Base-by-base conservation (phyloP, 2,113 vertebrate genomes). In the Aspiorhynchus laticeps region DNA sequence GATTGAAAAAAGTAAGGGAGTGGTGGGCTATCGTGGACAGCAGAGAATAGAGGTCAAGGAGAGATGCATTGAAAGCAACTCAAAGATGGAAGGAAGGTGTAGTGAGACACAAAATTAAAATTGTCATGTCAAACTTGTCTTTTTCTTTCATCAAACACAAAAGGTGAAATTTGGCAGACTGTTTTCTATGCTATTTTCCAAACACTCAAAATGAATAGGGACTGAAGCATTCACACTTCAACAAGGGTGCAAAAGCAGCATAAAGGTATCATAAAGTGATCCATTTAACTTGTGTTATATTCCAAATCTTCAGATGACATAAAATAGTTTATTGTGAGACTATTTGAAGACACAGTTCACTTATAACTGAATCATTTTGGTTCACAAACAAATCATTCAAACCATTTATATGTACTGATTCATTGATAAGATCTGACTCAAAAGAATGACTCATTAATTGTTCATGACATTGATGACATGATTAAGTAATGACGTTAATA, bases 1-100 rank as follows among this genome's bases (percentile, higher is more conserved):
- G 51, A 61, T 71, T 61, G 76, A 36, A 86, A 41, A 67, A 33
- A 46, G 17, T 46, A 82, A 67, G 61, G 38, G 26, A 69, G 56
- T 2, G 48, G 38, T 12, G 38, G 36, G 43, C 75, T 69, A 19
- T 36, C 26, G n/a, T 63, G 48, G 46, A 59, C 31, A 59, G 46
- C 48, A 69, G 26, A 19, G 6, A 6, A 65, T 31, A 36, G n/a
- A 51, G n/a, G 65, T 36, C 41, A 79, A 65, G n/a, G 33, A 75
- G 41, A 86, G 88, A 87, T 31, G 15, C 69, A 28, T 19, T 53
- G 41, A 38, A 71, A 38, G 17, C 7, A 71, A 2, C 28, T 69
- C 31, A 21, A 69, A 31, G 1, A 19, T 33, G 14, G 36, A 41
- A 38, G 33, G n/a, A 63, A 63, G n/a, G 61, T 63, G 19, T 73